Evolutionary conservation across 2,888 invertebrate species (phyloP).

Genomic region (Tricholauxania praeusta): DNA sequence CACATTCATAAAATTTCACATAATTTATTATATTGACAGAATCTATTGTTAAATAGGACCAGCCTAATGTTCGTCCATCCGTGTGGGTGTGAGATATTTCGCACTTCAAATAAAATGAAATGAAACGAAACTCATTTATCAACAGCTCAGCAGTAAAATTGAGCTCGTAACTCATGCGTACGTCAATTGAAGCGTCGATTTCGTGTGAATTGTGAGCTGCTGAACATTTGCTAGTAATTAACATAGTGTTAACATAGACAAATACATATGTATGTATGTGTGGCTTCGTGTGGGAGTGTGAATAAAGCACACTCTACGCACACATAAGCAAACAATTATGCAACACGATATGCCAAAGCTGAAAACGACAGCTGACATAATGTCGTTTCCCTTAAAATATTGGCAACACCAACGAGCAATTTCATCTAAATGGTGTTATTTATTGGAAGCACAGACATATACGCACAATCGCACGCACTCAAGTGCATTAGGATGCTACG

Average conservation of each 20-base stretch:
- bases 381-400: slow-evolving; percentile 10
- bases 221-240: slow-evolving; percentile 12
- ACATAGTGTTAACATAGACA: background rate
- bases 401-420: background rate
- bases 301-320: background rate
- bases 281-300: background rate
- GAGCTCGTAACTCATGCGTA: too few species aligned
- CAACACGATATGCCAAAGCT: background rate
- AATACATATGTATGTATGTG: background rate
- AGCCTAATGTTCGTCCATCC: too few species aligned
- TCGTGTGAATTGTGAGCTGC: background rate
- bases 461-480: background rate
- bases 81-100: too few species aligned
- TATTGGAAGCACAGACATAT: background rate
- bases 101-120: too few species aligned
- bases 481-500: too few species aligned
- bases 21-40: too few species aligned
- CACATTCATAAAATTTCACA: too few species aligned
- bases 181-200: too few species aligned
- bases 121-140: too few species aligned
- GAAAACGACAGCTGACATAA: slow-evolving; percentile 9
- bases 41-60: too few species aligned
- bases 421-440: slow-evolving; percentile 4
- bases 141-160: too few species aligned
- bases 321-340: background rate